These are phyloP conservation scores for Orthosia cruda DNA, from an alignment of 2,888 invertebrate genomes.

Conservation along the genomic window DNA sequence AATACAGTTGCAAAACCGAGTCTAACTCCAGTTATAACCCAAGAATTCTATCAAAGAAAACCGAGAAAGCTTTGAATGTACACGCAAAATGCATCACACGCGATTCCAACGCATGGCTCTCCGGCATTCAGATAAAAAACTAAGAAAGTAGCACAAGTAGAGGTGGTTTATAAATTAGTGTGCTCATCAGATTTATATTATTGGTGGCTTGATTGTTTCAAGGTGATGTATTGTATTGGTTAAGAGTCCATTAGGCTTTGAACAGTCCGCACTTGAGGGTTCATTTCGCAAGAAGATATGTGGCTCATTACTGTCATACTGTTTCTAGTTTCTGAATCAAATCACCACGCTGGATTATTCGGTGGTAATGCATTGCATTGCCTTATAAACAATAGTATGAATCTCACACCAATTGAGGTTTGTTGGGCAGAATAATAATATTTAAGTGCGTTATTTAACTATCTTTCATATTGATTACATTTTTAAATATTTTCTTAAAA, in stretches of 20 bases:
- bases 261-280: background rate
- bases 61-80: conserved; percentile 67
- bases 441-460: too few species aligned
- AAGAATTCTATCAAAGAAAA: conserved; percentile 69
- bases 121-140: conserved; percentile 71
- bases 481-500: too few species aligned
- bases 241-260: background rate
- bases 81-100: conserved; percentile 70
- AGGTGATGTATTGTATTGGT: conserved; percentile 40
- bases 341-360: too few species aligned
- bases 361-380: too few species aligned
- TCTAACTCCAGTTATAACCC: conserved; percentile 45
- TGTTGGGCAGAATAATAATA: too few species aligned
- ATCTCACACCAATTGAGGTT: too few species aligned
- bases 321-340: background rate
- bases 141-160: conserved; percentile 67
- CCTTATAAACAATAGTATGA: too few species aligned
- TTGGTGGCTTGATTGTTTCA: conserved; percentile 39
- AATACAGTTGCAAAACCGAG: conserved; percentile 37
- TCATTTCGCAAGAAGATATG: background rate
- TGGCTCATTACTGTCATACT: background rate
- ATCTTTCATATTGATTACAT: too few species aligned
- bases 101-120: conserved; percentile 64
- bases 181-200: conserved; percentile 47
- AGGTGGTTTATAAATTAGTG: conserved; percentile 67